Conservation (phyloP, 2,113 vertebrate species). For the Smithornis capensis region DNA sequence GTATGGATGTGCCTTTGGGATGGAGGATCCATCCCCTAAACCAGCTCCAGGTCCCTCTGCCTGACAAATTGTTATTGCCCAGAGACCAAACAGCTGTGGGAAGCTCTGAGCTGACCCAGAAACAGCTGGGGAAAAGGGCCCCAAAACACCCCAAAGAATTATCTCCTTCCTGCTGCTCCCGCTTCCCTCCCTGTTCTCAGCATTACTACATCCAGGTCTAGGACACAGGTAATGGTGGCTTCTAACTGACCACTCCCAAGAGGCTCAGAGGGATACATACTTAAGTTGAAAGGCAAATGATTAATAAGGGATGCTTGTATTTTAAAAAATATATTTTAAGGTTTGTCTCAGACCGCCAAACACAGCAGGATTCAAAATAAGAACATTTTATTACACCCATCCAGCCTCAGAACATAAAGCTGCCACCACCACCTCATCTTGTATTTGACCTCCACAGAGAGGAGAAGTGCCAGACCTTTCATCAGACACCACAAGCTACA, state of each 20-base stretch:
- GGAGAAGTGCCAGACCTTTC: background rate
- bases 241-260: background rate
- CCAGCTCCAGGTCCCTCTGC: background rate
- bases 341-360: background rate
- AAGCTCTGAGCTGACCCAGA: background rate
- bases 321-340: background rate
- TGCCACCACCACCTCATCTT: background rate
- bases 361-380: background rate
- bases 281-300: background rate
- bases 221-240: background rate
- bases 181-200: background rate
- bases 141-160: background rate
- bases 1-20: background rate
- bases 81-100: background rate
- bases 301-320: background rate
- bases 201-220: background rate
- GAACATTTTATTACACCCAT: background rate
- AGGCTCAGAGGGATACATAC: background rate
- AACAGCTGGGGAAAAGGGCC: background rate
- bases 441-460: background rate
- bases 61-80: background rate
- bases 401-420: background rate
- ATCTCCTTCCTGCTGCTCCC: background rate
- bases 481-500: slow-evolving; percentile 26
- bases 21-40: accelerated